phyloP scores from a whole-genome alignment of 2,113 vertebrate genomes.

The Bucco capensis region DNA sequence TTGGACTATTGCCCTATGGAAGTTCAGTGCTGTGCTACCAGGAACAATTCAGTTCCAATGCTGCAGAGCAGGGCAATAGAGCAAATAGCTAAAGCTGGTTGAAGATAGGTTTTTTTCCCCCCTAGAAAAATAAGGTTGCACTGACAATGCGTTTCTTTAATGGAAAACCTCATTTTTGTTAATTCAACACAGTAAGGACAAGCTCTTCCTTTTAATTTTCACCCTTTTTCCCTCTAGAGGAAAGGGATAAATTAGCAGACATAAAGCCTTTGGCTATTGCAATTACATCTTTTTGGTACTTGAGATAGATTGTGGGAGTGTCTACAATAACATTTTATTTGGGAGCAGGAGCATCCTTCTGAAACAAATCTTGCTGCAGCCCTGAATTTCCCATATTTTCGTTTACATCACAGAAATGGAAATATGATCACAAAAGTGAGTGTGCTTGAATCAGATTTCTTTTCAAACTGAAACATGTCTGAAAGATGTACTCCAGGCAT shows the following conservation, averaged over 20 bases:
- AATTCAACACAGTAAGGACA: background rate
- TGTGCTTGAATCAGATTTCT: background rate
- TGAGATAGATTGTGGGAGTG: background rate
- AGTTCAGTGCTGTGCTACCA: constrained; percentile 5
- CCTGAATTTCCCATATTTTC: background rate
- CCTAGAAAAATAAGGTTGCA: constrained; percentile 15
- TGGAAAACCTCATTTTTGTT: background rate
- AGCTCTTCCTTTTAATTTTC: constrained; percentile 2
- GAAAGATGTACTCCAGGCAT: background rate
- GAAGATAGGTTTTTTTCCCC: background rate
- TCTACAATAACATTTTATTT: background rate
- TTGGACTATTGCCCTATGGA: constrained; percentile 24
- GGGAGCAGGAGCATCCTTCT: background rate
- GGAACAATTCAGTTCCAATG: background rate
- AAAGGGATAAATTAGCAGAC: constrained; percentile 25
- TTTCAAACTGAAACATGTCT: background rate
- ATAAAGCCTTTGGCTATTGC: constrained; percentile 4
- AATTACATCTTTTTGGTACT: background rate
- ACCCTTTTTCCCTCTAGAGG: background rate
- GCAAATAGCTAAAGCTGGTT: constrained; percentile 7
- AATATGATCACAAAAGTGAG: background rate
- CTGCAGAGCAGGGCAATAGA: background rate
- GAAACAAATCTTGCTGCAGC: background rate
- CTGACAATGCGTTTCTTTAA: background rate
- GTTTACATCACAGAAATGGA: background rate